phyloP scores from a whole-genome alignment of 30 jellyfish, hydroid and myxozoan genomes.

The Cassiopea andromeda region DNA sequence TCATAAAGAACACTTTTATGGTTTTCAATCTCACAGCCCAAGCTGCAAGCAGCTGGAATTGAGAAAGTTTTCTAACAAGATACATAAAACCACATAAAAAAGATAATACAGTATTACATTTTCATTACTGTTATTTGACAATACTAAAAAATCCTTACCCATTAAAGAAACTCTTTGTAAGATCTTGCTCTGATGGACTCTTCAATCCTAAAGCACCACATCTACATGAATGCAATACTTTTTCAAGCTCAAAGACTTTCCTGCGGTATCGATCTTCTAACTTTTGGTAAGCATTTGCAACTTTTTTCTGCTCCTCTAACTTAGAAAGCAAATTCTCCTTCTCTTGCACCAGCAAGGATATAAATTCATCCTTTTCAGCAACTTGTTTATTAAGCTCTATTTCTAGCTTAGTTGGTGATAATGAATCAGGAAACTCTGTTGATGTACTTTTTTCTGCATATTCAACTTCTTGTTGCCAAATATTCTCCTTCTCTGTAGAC shows the following conservation, averaged over 20 bases:
- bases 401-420: not conserved
- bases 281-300: conserved; percentile 96
- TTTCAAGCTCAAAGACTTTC: conserved; percentile 77
- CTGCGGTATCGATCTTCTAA: conserved; percentile 93
- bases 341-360: conserved; percentile 30
- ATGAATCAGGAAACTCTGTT: not conserved
- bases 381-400: conserved; percentile 17
- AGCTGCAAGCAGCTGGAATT: too few relatives aligned
- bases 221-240: conserved; percentile 61
- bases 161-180: conserved; percentile 2
- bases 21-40: too few relatives aligned
- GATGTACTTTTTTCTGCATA: conserved; percentile 37
- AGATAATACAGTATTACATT: too few relatives aligned
- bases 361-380: conserved; percentile 34
- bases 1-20: too few relatives aligned
- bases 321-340: conserved; percentile 56
- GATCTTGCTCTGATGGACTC: conserved; percentile 27
- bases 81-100: too few relatives aligned
- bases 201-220: conserved; percentile 58
- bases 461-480: not conserved
- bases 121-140: too few relatives aligned
- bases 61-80: too few relatives aligned
- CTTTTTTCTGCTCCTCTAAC: conserved; percentile 93
- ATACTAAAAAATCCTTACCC: not conserved
- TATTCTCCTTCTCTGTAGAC: not conserved